Evolutionary conservation across 2,888 invertebrate species (phyloP).

Genomic region (Aporophyla nigra): DNA sequence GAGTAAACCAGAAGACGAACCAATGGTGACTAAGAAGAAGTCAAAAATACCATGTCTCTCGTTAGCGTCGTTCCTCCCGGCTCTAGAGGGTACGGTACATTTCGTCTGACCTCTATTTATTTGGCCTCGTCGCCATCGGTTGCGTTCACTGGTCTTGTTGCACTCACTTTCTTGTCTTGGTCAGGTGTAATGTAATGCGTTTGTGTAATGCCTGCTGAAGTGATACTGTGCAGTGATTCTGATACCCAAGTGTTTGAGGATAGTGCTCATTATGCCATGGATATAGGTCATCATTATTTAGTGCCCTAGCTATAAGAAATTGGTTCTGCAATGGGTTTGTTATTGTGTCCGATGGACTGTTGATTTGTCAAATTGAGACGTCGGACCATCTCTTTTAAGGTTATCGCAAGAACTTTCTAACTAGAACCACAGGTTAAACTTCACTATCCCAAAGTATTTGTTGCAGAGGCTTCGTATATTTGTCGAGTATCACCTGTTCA

Average conservation of each 20-base stretch:
- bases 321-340: constrained; percentile 43
- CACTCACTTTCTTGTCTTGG: constrained; percentile 89
- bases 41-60: constrained; percentile 89
- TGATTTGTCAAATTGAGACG: constrained; percentile 31
- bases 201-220: constrained; percentile 80
- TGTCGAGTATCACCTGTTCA: not conserved
- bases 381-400: constrained; percentile 46
- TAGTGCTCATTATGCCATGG: constrained; percentile 54
- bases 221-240: constrained; percentile 78
- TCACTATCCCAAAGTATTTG: constrained; percentile 6
- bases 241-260: constrained; percentile 56
- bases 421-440: constrained; percentile 12
- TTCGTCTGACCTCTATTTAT: constrained; percentile 82
- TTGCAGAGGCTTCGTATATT: constrained; percentile 3
- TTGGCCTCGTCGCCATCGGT: constrained; percentile 86
- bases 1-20: constrained; percentile 85
- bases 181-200: constrained; percentile 87
- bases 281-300: constrained; percentile 50
- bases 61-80: constrained; percentile 87
- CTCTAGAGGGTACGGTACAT: constrained; percentile 86
- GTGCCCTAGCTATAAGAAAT: constrained; percentile 33
- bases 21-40: constrained; percentile 89
- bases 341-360: constrained; percentile 48
- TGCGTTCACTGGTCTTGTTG: constrained; percentile 87
- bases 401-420: constrained; percentile 49